phyloP scores from a whole-genome alignment of 2,888 invertebrate genomes.

The Mythimna pallens region DNA sequence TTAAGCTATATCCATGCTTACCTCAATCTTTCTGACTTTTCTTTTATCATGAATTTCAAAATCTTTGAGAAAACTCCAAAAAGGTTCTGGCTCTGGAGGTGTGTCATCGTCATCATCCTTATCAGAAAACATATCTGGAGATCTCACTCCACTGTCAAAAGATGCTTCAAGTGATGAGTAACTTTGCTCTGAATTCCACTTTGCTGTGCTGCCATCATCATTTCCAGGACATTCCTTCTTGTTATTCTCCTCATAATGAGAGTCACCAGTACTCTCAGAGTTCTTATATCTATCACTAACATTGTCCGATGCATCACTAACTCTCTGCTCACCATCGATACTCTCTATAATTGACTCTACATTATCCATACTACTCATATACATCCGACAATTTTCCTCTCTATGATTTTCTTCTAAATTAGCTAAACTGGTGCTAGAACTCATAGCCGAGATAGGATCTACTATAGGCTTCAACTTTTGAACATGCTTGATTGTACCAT shows the following conservation, averaged over 20 bases:
- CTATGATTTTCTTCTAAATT: constrained; percentile 71
- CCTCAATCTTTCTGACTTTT: constrained; percentile 84
- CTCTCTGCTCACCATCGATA: constrained; percentile 66
- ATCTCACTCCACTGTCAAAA: constrained; percentile 88
- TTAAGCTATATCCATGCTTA: constrained; percentile 59
- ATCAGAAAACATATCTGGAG: constrained; percentile 93
- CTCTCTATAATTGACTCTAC: constrained; percentile 59
- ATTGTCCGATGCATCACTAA: constrained; percentile 70
- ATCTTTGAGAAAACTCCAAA: constrained; percentile 83
- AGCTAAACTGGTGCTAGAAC: constrained; percentile 72
- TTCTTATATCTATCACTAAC: constrained; percentile 73
- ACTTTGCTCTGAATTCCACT: constrained; percentile 85
- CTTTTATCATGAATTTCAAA: constrained; percentile 83
- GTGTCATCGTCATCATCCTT: constrained; percentile 84
- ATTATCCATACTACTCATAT: constrained; percentile 60
- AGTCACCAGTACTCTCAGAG: constrained; percentile 80
- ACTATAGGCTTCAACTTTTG: constrained; percentile 87
- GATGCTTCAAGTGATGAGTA: constrained; percentile 86
- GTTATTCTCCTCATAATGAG: constrained; percentile 78
- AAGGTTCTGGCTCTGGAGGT: constrained; percentile 74
- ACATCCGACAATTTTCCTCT: constrained; percentile 62
- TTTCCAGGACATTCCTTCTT: constrained; percentile 68
- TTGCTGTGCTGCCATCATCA: constrained; percentile 75
- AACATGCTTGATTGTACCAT: constrained; percentile 87
- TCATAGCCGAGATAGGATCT: constrained; percentile 83